Base-by-base conservation (phyloP, 2,113 vertebrate species). In the Aythya baeri region DNA sequence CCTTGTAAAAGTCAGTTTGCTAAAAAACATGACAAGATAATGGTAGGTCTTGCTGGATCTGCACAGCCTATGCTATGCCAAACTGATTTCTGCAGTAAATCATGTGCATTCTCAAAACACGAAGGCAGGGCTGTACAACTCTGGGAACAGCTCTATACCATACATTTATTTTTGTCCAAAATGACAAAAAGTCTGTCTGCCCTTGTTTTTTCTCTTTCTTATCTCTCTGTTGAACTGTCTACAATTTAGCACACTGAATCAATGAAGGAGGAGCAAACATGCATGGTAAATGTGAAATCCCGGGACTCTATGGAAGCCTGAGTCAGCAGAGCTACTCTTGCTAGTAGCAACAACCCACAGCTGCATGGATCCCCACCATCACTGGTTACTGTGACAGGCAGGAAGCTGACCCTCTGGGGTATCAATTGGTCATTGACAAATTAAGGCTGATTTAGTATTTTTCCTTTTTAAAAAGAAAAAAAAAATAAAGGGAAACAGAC, bases 11-110 rank as follows among this genome's bases (percentile, higher is more conserved):
- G 85, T 91, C 75, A 49, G 32, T 83, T 90, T 93, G 85, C 83
- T 86, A 61, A 77, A 93, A 95, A 88, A 75, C 92, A 94, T 81
- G 76, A 96, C 92, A 95, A 90, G 83, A 91, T 94, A 95, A 94
- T 91, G 73, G 91, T 79, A 76, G 77, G 73, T 78, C 78, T 61
- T 83, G 92, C 88, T 90, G 93, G 94, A 96, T 96, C 32, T 57
- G 76, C 89, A 95, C 41, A 68, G 93, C 73, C 73, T 77, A 29
- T 6, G 22, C 73, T 58, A 5, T 11, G 66, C 76, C 86, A 92
- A 84, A 75, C 73, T 79, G 86, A 96, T 89, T 84, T 82, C 88
- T 84, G 92, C 83, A 92, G 83, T 76, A 87, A 93, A 91, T 92
- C 93, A 84, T 14, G 66, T 38, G 86, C 36, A 7, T 54, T 85